A percentile compares a stretch with the other conserved stretches of the same genome.
Conservation (phyloP, 2,797 vertebrate genomes). For the Phrynocephalus guinanensis region DNA sequence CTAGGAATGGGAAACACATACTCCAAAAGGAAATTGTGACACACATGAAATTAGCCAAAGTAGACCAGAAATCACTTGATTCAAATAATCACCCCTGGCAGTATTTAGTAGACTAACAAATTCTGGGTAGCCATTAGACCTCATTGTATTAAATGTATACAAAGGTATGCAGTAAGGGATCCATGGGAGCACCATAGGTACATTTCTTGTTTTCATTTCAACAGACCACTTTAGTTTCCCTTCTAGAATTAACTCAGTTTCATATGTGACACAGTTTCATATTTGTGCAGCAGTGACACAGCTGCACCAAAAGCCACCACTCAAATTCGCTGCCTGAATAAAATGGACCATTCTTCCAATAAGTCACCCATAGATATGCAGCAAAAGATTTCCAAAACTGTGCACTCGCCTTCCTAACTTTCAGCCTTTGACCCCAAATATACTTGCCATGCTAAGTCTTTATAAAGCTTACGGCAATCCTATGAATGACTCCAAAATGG, state of each 20-base stretch:
- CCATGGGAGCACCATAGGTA: background rate
- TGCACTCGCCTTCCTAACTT: background rate
- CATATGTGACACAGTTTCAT: background rate
- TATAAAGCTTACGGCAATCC: background rate
- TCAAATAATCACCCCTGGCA: background rate
- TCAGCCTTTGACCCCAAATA: background rate
- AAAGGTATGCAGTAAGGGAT: background rate
- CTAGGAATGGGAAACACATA: background rate
- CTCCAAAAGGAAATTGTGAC: background rate
- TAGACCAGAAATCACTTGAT: background rate
- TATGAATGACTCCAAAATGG: no score
- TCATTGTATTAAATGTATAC: background rate
- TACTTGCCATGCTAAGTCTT: background rate
- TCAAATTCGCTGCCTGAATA: background rate
- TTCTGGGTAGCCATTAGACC: background rate
- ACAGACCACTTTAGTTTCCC: background rate
- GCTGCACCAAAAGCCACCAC: background rate
- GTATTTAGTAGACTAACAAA: background rate
- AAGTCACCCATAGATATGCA: background rate
- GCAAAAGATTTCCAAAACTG: background rate
- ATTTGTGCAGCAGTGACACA: background rate
- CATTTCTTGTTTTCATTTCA: background rate
- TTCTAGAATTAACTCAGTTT: background rate
- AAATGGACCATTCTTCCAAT: background rate
- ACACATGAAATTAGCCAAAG: background rate